These are phyloP conservation scores for Trachemys scripta DNA, from an alignment of 2,113 vertebrate genomes.

Conservation along the genomic window DNA sequence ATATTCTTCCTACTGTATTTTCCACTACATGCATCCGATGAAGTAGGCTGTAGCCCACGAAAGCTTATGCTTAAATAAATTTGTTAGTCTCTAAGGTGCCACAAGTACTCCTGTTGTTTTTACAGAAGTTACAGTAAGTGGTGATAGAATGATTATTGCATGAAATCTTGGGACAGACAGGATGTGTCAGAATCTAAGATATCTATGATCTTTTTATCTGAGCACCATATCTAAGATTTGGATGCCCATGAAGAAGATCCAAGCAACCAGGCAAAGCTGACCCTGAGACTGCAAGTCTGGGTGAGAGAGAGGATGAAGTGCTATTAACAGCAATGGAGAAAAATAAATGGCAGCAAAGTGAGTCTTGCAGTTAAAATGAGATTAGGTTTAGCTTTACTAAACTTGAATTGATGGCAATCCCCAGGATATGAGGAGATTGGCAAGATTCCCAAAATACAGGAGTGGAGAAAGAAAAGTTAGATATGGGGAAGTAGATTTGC, in stretches of 20 bases:
- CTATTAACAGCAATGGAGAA: not conserved
- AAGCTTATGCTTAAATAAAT: no score
- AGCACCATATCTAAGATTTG: not conserved
- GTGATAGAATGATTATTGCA: not conserved
- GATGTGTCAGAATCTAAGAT: not conserved
- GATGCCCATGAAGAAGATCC: not conserved
- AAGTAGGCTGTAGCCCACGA: no score
- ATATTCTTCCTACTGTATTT: no score
- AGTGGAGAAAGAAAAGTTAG: not conserved
- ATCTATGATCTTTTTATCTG: not conserved
- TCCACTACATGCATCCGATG: no score
- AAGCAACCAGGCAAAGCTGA: not conserved
- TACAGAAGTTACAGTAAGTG: not conserved
- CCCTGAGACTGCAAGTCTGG: not conserved
- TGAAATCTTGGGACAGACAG: not conserved
- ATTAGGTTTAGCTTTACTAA: not conserved
- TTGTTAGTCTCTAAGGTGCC: no score
- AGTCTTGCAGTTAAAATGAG: not conserved
- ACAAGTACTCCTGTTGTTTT: no score
- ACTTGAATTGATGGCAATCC: not conserved
- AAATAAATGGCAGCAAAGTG: not conserved
- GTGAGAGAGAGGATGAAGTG: not conserved
- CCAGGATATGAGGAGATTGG: not conserved
- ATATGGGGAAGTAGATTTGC: not conserved
- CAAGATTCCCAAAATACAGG: not conserved